Percentiles rank a stretch among this genome's conserved stretches.
Evolutionary conservation across 53 echinoderm and acorn worm genomes (phyloP).

Genomic region (Paracentrotus lividus): DNA sequence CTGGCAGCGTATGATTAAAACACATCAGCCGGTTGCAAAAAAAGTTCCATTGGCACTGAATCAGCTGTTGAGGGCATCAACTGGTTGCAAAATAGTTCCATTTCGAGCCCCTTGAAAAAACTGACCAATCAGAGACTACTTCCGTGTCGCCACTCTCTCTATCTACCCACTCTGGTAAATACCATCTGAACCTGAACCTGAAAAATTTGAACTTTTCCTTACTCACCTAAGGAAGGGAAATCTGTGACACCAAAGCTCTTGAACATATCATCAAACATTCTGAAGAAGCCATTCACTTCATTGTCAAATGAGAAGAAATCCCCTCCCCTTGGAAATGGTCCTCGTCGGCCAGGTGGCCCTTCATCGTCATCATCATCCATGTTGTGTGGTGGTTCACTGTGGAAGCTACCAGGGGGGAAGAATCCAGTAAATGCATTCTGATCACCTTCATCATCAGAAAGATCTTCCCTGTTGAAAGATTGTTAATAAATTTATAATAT

Average conservation of each 20-base stretch:
- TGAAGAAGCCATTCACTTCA: slow-evolving; percentile 79
- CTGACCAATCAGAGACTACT: too few relatives aligned
- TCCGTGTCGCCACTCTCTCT: too few relatives aligned
- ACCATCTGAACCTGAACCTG: background rate
- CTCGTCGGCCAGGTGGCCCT: slow-evolving; percentile 56
- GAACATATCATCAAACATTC: slow-evolving; percentile 91
- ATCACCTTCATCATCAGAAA: background rate
- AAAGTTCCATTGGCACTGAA: too few relatives aligned
- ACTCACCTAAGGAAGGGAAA: slow-evolving; percentile 78
- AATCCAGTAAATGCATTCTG: slow-evolving; percentile 15
- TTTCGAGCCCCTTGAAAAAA: too few relatives aligned
- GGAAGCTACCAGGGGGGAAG: slow-evolving; percentile 11
- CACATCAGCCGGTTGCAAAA: too few relatives aligned
- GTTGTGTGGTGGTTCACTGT: background rate
- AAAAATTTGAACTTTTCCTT: too few relatives aligned
- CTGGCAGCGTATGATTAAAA: too few relatives aligned
- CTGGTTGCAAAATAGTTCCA: too few relatives aligned
- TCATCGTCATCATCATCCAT: slow-evolving; percentile 66
- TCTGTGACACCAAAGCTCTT: slow-evolving; percentile 78
- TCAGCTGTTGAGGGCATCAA: too few relatives aligned
- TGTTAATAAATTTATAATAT: too few relatives aligned
- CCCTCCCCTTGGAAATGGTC: slow-evolving; percentile 61
- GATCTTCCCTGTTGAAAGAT: background rate
- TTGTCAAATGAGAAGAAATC: slow-evolving; percentile 70
- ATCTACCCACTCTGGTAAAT: background rate